Base-by-base conservation (phyloP, 2,113 vertebrate genomes). In the Clarias magur region DNA sequence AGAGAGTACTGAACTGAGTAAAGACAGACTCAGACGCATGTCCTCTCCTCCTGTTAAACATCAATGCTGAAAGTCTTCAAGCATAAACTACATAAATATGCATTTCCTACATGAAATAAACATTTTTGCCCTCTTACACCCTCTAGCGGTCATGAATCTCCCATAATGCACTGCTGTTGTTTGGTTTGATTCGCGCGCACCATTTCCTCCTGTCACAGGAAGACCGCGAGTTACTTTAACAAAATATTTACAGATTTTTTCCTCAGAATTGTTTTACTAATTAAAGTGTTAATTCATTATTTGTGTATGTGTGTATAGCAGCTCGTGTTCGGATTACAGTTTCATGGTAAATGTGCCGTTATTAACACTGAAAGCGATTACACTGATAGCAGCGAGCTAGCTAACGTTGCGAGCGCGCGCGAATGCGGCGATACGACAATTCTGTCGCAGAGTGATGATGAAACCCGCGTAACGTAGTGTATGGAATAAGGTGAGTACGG, bases 181-280 rank as follows among this genome's bases (percentile, higher is more conserved):
- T 60, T 80, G 78, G 78, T 76, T 60, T 80, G 56, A 23, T 80
- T 80, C 56, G 78, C 78, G 78, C 78, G 78, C 78, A 27, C 54
- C 30, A 1, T 59, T 34, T 34, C 0, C 78, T 80, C n/a, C 17
- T 34, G 15, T 59, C 54, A 57, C 7, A 59, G 10, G 53, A 57
- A 59, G 11, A 23, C 27, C 78, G 56, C n/a, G 27, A 57, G 78
- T 80, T 60, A 34, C 78, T 23, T 60, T 80, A 10, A 30, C 56
- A 80, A 80, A 56, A 34, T 34, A 8, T 59, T 80, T 38, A 5
- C n/a, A 17, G 12, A 8, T 13, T 48, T 56, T 34, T 16, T 59
- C 17, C 7, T 59, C 57, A 38, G 27, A 59, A 27, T 59, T 57
- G 3, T 48, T 12, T 80, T 0, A 19, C 7, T 12, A 59, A 19